Conservation (phyloP, 1,140 invertebrate species). For the Anastrepha ludens region DNA sequence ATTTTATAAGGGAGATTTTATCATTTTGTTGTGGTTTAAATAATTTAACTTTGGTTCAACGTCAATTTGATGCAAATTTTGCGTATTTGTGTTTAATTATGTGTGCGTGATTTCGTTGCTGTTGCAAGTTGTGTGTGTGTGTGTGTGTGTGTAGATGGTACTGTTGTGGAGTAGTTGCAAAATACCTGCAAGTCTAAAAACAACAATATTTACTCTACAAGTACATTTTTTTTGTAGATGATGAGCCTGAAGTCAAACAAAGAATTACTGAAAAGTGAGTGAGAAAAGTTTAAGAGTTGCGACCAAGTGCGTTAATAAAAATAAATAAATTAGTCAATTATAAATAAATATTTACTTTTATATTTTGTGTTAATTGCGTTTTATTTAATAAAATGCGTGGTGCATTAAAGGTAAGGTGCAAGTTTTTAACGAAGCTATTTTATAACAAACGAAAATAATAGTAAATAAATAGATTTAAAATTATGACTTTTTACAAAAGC, state of each 20-base stretch:
- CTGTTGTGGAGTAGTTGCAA: not conserved
- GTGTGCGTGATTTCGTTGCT: not conserved
- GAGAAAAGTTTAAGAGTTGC: not conserved
- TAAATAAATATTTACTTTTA: constrained; percentile 2
- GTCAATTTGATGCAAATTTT: constrained; percentile 26
- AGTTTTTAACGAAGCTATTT: not conserved
- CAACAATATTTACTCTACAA: constrained; percentile 2
- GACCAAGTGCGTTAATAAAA: no score
- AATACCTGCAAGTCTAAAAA: constrained; percentile 26
- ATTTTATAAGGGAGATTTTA: not conserved
- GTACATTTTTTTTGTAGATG: not conserved
- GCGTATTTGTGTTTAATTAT: constrained; percentile 38
- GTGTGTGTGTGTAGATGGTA: not conserved
- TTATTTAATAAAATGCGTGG: not conserved
- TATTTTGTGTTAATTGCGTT: constrained; percentile 31
- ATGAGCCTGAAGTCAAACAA: not conserved
- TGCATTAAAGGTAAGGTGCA: not conserved
- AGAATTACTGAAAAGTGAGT: not conserved
- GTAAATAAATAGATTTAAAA: no score
- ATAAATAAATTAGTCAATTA: not conserved
- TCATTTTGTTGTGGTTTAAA: not conserved
- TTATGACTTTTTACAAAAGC: no score
- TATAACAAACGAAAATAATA: no score
- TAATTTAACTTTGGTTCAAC: not conserved
- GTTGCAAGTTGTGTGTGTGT: constrained; percentile 6